These are phyloP conservation scores for Serranus cabrilla DNA, from an alignment of 2,797 vertebrate genomes.

Conservation along the genomic window DNA sequence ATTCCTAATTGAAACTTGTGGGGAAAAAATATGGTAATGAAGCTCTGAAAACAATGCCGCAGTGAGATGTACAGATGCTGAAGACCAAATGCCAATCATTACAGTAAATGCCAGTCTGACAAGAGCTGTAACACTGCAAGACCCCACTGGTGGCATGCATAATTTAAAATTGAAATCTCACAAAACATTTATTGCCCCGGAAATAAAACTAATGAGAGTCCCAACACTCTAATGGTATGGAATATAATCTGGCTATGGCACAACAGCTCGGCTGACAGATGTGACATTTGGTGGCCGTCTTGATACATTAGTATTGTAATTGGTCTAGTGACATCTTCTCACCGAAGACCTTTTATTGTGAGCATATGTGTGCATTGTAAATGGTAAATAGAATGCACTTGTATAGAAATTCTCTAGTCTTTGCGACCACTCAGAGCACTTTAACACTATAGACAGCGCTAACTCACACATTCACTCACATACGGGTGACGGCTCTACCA, in stretches of 20 bases:
- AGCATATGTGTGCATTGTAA: too few species aligned
- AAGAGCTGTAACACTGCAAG: constrained; percentile 36
- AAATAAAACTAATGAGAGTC: not conserved
- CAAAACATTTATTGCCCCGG: not conserved
- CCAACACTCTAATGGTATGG: not conserved
- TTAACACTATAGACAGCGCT: too few species aligned
- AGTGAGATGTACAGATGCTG: constrained; percentile 53
- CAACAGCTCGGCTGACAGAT: constrained; percentile 18
- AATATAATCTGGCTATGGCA: not conserved
- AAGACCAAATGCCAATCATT: constrained; percentile 71
- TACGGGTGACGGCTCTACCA: too few species aligned
- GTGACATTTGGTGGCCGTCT: constrained; percentile 26
- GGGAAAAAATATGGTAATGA: constrained; percentile 53
- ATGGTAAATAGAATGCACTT: too few species aligned
- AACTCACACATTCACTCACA: too few species aligned
- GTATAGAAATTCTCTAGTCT: too few species aligned
- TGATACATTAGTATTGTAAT: constrained; percentile 5
- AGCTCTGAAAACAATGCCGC: constrained; percentile 27
- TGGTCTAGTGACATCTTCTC: not conserved
- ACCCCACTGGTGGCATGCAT: constrained; percentile 44
- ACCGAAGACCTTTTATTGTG: too few species aligned
- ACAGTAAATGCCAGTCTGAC: constrained; percentile 71
- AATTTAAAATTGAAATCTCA: constrained; percentile 14
- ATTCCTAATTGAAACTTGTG: constrained; percentile 52
- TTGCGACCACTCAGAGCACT: too few species aligned